Conservation (phyloP, 2,113 vertebrate genomes). For the Eptatretus burgeri region DNA sequence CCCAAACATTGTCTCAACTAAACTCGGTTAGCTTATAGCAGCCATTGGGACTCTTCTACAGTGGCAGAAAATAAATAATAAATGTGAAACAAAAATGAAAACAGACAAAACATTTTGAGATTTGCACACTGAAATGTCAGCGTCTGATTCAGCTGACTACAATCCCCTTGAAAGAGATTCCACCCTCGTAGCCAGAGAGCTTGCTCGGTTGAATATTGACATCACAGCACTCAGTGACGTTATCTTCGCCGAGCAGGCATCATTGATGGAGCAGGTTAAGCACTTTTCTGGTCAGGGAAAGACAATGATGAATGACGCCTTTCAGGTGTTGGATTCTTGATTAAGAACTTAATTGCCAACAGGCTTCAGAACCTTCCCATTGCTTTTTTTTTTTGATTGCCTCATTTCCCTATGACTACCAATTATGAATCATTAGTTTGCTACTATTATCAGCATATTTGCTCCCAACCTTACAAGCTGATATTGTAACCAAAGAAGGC, state of each 20-base stretch:
- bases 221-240: background rate
- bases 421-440: background rate
- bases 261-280: background rate
- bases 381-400: background rate
- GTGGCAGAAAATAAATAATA: background rate
- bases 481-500: background rate
- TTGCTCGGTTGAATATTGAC: background rate
- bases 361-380: background rate
- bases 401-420: background rate
- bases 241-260: background rate
- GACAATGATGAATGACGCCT: background rate
- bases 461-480: background rate
- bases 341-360: background rate
- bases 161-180: background rate
- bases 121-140: background rate
- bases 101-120: background rate
- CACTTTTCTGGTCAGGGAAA: slow-evolving; percentile 3
- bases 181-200: background rate
- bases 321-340: background rate
- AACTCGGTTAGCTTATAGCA: background rate
- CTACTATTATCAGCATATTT: background rate
- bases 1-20: background rate
- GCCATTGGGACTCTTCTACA: background rate
- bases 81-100: no score
- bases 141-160: background rate